Conservation (phyloP, 2,888 invertebrate species). For the Antheraea assamensis region DNA sequence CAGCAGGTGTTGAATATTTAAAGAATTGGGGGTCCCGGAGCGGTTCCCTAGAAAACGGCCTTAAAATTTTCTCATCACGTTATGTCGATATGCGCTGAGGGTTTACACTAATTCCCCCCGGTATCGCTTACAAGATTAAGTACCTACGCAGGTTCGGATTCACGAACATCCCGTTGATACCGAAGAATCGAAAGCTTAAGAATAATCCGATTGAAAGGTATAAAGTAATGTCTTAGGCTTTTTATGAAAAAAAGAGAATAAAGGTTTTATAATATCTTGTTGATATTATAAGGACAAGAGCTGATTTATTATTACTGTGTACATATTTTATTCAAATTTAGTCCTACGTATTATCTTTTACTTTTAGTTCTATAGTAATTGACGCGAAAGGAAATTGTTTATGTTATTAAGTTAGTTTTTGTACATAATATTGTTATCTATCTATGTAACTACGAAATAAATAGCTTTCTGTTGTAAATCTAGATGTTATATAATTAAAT, state of each 20-base stretch:
- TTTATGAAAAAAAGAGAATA: constrained; percentile 16
- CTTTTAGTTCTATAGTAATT: background rate
- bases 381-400: background rate
- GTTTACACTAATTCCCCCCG: constrained; percentile 28
- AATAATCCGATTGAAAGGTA: constrained; percentile 19
- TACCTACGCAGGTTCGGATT: constrained; percentile 21
- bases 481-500: too few species aligned
- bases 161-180: constrained; percentile 16
- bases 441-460: too few species aligned
- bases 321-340: background rate
- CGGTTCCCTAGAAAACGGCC: background rate
- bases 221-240: constrained; percentile 19
- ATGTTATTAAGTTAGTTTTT: too few species aligned
- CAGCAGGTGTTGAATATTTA: constrained; percentile 63
- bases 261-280: background rate
- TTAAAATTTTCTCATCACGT: constrained; percentile 39
- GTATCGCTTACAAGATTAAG: constrained; percentile 23
- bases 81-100: constrained; percentile 31
- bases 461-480: too few species aligned
- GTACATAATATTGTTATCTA: too few species aligned
- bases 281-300: background rate
- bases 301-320: background rate
- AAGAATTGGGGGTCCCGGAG: constrained; percentile 26
- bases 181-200: constrained; percentile 20
- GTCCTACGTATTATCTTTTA: background rate